These are phyloP conservation scores for Onychostoma macrolepis DNA, from an alignment of 2,113 vertebrate species.

Conservation along the genomic window DNA sequence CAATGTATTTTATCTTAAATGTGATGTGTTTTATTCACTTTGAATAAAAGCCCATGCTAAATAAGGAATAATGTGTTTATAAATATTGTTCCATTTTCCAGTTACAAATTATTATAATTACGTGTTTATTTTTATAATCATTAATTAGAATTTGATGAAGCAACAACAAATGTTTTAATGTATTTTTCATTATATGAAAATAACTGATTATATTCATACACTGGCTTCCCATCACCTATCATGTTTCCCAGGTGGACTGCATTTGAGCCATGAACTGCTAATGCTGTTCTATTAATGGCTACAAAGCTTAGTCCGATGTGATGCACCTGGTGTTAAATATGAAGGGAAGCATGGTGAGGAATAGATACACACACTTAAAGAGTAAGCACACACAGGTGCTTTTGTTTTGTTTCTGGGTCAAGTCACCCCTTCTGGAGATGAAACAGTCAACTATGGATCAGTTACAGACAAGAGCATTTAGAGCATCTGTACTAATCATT, in stretches of 20 bases:
- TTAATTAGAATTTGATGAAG: no score
- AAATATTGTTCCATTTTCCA: no score
- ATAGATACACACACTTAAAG: background rate
- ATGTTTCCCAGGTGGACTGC: background rate
- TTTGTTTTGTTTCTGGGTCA: background rate
- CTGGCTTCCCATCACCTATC: constrained; percentile 12
- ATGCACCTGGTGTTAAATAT: constrained; percentile 27
- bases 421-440: background rate
- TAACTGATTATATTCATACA: background rate
- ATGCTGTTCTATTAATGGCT: background rate
- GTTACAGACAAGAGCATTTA: background rate
- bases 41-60: no score
- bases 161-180: background rate
- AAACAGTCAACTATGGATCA: background rate
- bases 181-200: background rate
- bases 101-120: no score
- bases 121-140: no score
- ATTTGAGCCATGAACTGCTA: background rate
- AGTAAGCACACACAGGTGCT: background rate
- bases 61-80: no score
- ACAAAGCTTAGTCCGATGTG: background rate
- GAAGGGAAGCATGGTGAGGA: background rate
- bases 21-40: no score
- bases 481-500: background rate
- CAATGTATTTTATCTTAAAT: no score